Conservation (phyloP, 2,888 invertebrate genomes). For the Ormyrus rosae region DNA sequence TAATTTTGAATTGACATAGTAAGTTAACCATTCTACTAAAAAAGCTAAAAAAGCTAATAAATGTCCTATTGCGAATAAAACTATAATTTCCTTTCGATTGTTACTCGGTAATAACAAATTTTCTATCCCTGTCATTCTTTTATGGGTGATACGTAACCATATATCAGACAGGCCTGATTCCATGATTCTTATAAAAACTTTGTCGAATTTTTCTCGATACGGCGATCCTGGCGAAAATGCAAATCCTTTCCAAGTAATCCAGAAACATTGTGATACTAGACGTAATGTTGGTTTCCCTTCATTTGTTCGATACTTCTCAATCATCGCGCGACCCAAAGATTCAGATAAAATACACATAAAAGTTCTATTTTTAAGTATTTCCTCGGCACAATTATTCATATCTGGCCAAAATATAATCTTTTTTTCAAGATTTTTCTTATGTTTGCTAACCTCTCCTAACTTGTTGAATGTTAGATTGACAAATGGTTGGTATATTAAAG, state of each 20-base stretch:
- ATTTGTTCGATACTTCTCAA: not conserved
- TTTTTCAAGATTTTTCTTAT: not conserved
- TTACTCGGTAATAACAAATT: too few relatives aligned
- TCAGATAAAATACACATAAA: constrained; percentile 15
- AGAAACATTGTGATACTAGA: constrained; percentile 54
- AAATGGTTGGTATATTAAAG: constrained; percentile 24
- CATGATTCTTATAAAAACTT: constrained; percentile 26
- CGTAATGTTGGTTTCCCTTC: constrained; percentile 11
- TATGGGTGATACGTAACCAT: not conserved
- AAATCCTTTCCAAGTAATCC: constrained; percentile 47
- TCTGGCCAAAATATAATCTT: not conserved
- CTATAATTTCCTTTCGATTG: too few relatives aligned
- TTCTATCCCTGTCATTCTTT: too few relatives aligned
- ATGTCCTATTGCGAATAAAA: not conserved
- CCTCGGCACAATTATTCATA: not conserved
- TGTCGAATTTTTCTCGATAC: constrained; percentile 45
- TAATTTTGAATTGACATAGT: not conserved
- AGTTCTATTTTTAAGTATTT: constrained; percentile 3
- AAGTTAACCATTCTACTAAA: constrained; percentile 8
- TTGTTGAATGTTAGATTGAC: constrained; percentile 49
- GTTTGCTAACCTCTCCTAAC: not conserved
- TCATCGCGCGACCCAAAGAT: not conserved
- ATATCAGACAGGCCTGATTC: constrained; percentile 37
- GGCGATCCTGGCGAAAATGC: constrained; percentile 50
- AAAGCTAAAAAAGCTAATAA: not conserved